Base-by-base conservation (phyloP, 2,113 vertebrate genomes). In the Pterocles orientalis region DNA sequence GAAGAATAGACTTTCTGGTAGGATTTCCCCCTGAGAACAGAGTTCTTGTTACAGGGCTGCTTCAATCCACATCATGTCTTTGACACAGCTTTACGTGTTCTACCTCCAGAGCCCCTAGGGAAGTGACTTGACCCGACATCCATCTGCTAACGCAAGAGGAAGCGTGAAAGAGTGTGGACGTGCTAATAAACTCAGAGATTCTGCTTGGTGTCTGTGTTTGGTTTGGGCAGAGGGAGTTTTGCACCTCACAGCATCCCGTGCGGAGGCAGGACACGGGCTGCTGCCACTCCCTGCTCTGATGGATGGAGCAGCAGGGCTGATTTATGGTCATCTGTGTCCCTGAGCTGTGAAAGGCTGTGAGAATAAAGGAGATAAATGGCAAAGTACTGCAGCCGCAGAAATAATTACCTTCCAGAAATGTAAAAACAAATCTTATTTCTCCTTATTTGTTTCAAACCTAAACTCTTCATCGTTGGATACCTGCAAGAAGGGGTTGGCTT, bases 231-330 rank as follows among this genome's bases (percentile, higher is more conserved):
- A 41, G 53, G 48, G 48, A 50, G 39, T 33, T 45, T 17, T 8
- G 58, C 31, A 11, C 2, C 2, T 11, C 39, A 2, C 14, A 12
- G 71, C 31, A 54, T 78, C 41, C 2, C 0, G 0, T 4, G 71
- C 6, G 3, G 73, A 69, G 29, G 48, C 64, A 66, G 88, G 75
- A 43, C 14, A 6, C 25, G 4, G 1, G 2, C 71, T 47, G 91
- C 66, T 82, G 78, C 51, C 34, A 19, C 7, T 72, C 69, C 2
- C 4, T 17, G 31, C 41, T 2, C 6, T 21, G 90, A 73, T 6
- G 65, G 79, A 86, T 39, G 50, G 71, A 39, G 3, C 47, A 43
- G 61, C 25, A 11, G 47, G 34, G 39, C 45, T 83, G 83, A 54
- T 81, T 81, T 58, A 88, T 2, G 36, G 5, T 31, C 6, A 1